Conservation (phyloP, 2,113 vertebrate species). For the Cryptoleucopteryx plumbea region DNA sequence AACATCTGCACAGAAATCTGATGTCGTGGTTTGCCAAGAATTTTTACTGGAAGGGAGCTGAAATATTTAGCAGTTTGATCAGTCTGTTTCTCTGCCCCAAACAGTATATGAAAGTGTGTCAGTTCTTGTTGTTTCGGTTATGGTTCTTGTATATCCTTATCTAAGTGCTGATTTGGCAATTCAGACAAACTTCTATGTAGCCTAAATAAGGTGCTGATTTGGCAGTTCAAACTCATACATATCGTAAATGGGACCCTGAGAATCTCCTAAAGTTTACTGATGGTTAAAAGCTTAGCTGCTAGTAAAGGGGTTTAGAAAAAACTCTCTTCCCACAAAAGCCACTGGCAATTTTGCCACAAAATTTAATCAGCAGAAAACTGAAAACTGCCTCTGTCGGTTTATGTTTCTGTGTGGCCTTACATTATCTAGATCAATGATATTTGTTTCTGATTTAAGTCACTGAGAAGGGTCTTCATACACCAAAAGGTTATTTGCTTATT, state of each 20-base stretch:
- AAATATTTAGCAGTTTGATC: constrained; percentile 25
- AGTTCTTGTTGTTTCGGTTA: not conserved
- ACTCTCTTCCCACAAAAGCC: not conserved
- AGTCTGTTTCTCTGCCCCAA: not conserved
- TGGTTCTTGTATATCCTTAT: not conserved
- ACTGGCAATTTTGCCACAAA: not conserved
- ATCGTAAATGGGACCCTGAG: not conserved
- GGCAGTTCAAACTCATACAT: not conserved
- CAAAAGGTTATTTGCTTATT: not conserved
- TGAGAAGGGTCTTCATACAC: not conserved
- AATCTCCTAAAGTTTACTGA: not conserved
- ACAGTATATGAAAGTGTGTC: not conserved
- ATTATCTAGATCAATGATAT: not conserved
- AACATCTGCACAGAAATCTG: constrained; percentile 19
- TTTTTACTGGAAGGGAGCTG: not conserved
- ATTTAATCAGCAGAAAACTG: not conserved
- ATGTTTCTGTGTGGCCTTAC: not conserved
- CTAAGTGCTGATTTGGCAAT: not conserved
- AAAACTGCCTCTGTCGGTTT: not conserved
- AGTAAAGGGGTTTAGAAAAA: not conserved
- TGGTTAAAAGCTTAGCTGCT: not conserved
- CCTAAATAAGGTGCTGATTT: not conserved
- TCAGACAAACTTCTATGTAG: not conserved
- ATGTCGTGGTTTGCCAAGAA: not conserved
- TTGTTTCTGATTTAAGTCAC: not conserved